Evolutionary conservation across 1,140 invertebrate species (phyloP).

Genomic region (Bicyclus anynana): DNA sequence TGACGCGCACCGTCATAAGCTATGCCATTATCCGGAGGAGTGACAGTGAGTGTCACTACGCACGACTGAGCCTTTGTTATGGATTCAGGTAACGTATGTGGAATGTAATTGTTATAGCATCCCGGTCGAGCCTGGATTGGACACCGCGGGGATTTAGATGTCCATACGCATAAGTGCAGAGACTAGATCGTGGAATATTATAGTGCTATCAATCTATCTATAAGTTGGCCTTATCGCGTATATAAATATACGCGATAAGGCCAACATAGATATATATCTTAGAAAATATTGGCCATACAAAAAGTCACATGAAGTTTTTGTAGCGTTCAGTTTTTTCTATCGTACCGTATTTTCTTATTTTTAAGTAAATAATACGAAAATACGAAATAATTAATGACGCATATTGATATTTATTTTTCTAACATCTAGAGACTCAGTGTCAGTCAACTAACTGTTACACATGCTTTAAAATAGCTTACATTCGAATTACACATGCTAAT

Average conservation of each 20-base stretch:
- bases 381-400: background rate
- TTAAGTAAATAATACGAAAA: too few relatives aligned
- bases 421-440: slow-evolving; percentile 24
- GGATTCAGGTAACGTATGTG: slow-evolving; percentile 45
- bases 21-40: slow-evolving; percentile 19
- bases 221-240: too few relatives aligned
- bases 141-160: slow-evolving; percentile 37
- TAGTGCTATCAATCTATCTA: too few relatives aligned
- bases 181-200: slow-evolving; percentile 8
- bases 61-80: slow-evolving; percentile 35
- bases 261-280: background rate
- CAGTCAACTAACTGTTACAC: slow-evolving; percentile 23
- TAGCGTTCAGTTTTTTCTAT: too few relatives aligned
- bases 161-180: slow-evolving; percentile 31
- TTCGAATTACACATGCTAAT: too few relatives aligned
- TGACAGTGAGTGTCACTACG: slow-evolving; percentile 39
- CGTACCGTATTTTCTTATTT: too few relatives aligned
- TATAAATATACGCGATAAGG: too few relatives aligned
- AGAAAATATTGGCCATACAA: background rate
- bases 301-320: background rate
- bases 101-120: slow-evolving; percentile 49
- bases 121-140: slow-evolving; percentile 34
- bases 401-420: background rate
- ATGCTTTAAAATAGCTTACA: too few relatives aligned
- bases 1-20: background rate